Conservation (phyloP, 2,113 vertebrate genomes). For the Leptobrachium ailaonicum region DNA sequence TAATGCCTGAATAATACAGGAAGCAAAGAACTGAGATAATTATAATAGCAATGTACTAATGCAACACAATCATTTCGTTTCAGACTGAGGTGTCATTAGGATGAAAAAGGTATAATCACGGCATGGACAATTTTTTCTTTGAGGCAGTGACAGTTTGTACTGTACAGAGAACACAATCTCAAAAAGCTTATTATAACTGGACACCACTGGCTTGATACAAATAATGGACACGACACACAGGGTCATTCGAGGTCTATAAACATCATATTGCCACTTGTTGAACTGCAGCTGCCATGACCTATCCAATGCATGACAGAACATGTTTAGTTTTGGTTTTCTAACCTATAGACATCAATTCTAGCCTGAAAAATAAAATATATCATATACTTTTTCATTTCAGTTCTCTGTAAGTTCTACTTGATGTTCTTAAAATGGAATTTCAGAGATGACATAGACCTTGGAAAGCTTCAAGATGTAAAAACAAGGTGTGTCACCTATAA, state of each 20-base stretch:
- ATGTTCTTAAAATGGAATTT: no score
- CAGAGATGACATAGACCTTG: no score
- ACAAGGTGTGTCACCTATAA: no score
- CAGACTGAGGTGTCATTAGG: not conserved
- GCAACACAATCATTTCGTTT: not conserved
- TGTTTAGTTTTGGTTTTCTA: no score
- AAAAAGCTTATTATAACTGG: not conserved
- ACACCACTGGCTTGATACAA: not conserved
- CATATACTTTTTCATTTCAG: no score
- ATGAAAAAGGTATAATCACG: not conserved
- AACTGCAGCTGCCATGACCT: no score
- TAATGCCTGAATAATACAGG: not conserved
- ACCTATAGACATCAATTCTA: no score
- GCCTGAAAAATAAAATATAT: no score
- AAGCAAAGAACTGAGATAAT: not conserved
- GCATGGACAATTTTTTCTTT: not conserved
- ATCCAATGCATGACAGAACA: no score
- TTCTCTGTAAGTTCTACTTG: no score
- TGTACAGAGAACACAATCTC: not conserved
- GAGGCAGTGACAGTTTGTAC: not conserved
- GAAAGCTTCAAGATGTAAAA: no score
- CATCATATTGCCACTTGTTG: not conserved
- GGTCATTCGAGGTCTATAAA: not conserved
- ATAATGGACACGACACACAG: not conserved
- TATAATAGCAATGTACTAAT: not conserved